Base-by-base conservation (phyloP, 92 coral and sea anemone genomes). In the Isaurus tuberculatus region DNA sequence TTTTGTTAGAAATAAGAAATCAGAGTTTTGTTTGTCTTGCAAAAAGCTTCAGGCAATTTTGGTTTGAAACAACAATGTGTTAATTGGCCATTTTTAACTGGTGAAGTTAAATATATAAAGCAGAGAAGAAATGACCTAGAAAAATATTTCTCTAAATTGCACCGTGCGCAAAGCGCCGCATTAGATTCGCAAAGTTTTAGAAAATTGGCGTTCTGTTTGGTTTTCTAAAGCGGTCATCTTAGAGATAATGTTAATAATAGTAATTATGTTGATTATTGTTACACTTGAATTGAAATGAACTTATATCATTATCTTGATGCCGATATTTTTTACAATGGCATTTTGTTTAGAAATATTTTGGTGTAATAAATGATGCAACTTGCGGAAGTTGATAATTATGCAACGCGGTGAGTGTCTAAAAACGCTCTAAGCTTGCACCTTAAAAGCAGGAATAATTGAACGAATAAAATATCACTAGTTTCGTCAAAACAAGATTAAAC, bases 191-290 rank as follows among this genome's bases (percentile, higher is more conserved):
- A 6, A 28, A 44, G 70, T 42, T 40, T 29, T 33, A 9, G 4
- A 57, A 75, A 74, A 34, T 34, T 58, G 6, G 19, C 23, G 30
- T 58, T 60, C 22, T 57, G 82, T 16, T 77, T 34, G 33, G 68
- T 34, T 34, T 77, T 57, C 70, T 13, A 77, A 57, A 77, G 82
- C 23, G 42, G 4, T 29, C 31, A 16, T 60, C 28, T 74, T 32
- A 26, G 32, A 55, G 36, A 27, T 77, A 30, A 37, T 34, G 48
- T 32, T 29, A 25, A 28, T n/a, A 75, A 75, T 43, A 34, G 33
- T 37, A 77, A 77, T 77, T 77, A 77, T 58, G 82, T 57, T 77
- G 51, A 77, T 57, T 77, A 77, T 22, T 22, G 70, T 77, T 36
- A 29, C 82, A 77, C 69, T 77, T 57, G 69, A 74, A 43, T 49